Evolutionary conservation across 1,140 invertebrate species (phyloP), one percentile per base, ranked within the genome.

Genomic region (Scaptomyza graminum): DNA sequence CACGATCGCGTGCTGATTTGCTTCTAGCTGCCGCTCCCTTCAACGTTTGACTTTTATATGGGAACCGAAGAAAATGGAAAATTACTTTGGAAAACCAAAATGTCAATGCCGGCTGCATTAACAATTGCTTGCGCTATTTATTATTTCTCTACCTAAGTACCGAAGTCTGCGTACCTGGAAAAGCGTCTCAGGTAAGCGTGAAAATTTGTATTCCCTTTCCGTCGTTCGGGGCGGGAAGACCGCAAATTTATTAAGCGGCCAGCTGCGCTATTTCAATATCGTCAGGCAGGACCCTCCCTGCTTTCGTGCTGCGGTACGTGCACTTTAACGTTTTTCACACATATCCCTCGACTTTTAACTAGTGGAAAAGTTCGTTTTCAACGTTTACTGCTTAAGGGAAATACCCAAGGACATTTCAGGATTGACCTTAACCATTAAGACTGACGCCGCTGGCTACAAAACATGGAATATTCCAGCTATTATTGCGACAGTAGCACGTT

Each of bases 201-300:
- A 55, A 88, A 83, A 79, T 70, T 79, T 68, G 79, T 74, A 31
- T 16, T 28, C 22, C n/a, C 12, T 25, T 44, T 16, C 18, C 18
- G 9, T 25, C 65, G 78, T 87, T 82, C 79, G 69, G 79, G 83
- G 83, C 83, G 83, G 83, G 83, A 88, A 88, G 83, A 88, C 83
- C 83, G 83, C 83, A 88, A 88, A 88, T 88, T 83, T 88, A 83
- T 88, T 75, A 79, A 79, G 54, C 61, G 34, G 51, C 70, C 76
- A 84, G 81, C 81, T 76, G 72, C 60, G 44, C 28, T 28, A 22
- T 39, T 31, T 13, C 43, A 41, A 31, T 8, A 11, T 15, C 55
- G 15, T 31, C 9, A 0, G n/a, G 11, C 25, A 18, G 28, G 5
- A 25, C 5, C 18, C 37, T 8, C 13, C 41, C 22, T 34, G 31